Conservation (phyloP, 2,113 vertebrate genomes). For the Thunnus maccoyii region DNA sequence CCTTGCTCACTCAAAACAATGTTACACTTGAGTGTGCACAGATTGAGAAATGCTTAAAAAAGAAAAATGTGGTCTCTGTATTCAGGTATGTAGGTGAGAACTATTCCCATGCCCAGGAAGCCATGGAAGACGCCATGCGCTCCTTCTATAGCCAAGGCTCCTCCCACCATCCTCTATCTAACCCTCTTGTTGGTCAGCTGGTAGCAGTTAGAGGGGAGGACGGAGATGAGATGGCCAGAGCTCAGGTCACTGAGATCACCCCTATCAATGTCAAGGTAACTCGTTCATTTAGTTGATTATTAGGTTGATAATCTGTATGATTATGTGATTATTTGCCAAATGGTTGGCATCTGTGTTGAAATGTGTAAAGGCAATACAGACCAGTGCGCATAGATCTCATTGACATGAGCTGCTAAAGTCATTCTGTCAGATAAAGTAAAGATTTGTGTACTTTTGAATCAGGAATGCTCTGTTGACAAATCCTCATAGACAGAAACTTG, state of each 20-base stretch:
- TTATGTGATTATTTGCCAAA: no score
- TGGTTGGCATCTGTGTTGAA: no score
- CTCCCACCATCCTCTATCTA: constrained; percentile 46
- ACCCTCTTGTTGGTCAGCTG: constrained; percentile 85
- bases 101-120: constrained; percentile 91
- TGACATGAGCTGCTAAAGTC: no score
- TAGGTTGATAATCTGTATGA: no score
- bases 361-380: no score
- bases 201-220: constrained; percentile 88
- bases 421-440: no score
- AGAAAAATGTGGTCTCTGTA: not conserved
- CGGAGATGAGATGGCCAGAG: constrained; percentile 89
- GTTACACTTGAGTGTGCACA: not conserved
- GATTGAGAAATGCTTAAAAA: not conserved
- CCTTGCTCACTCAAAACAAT: not conserved
- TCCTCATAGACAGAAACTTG: no score
- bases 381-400: no score
- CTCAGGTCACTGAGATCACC: constrained; percentile 84
- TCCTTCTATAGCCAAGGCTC: constrained; percentile 84
- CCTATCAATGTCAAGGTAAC: constrained; percentile 88
- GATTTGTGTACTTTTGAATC: no score
- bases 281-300: no score
- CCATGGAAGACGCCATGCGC: constrained; percentile 93
- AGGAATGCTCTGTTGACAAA: no score
- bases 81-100: constrained; percentile 91